Evolutionary conservation across 2,888 invertebrate species (phyloP).

Genomic region (Trachelus tabidus): DNA sequence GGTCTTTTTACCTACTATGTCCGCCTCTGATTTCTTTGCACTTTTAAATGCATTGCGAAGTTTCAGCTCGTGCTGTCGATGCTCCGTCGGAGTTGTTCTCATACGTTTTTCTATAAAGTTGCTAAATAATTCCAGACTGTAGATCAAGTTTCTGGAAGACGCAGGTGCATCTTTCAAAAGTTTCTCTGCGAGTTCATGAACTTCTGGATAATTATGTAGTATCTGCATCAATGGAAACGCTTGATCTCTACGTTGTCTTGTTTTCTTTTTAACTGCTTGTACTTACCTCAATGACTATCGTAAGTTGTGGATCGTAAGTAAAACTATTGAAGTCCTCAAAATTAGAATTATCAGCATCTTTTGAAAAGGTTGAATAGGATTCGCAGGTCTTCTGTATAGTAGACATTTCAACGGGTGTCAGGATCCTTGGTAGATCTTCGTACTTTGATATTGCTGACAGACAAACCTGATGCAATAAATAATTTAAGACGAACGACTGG

Average conservation of each 20-base stretch:
- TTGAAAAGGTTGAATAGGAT: background rate
- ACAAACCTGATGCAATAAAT: background rate
- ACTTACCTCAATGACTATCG: background rate
- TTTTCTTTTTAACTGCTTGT: background rate
- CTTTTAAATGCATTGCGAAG: slow-evolving; percentile 21
- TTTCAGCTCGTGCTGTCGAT: slow-evolving; percentile 23
- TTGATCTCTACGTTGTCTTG: background rate
- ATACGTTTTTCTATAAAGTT: slow-evolving; percentile 26
- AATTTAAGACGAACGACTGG: background rate
- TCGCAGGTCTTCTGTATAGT: background rate
- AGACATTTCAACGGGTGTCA: background rate
- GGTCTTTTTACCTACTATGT: slow-evolving; percentile 23
- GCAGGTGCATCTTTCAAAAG: background rate
- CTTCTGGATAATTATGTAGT: background rate
- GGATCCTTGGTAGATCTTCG: background rate
- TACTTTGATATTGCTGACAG: background rate
- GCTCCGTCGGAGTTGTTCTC: slow-evolving; percentile 24
- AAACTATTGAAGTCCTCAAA: background rate
- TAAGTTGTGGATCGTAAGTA: background rate
- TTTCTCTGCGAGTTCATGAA: background rate
- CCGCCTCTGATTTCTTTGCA: slow-evolving; percentile 20
- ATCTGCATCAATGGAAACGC: background rate
- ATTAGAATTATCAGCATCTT: background rate
- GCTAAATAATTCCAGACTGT: background rate
- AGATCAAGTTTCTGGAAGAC: background rate